Base-by-base conservation (phyloP, 2,113 vertebrate species). In the Hydrolagus affinis region DNA sequence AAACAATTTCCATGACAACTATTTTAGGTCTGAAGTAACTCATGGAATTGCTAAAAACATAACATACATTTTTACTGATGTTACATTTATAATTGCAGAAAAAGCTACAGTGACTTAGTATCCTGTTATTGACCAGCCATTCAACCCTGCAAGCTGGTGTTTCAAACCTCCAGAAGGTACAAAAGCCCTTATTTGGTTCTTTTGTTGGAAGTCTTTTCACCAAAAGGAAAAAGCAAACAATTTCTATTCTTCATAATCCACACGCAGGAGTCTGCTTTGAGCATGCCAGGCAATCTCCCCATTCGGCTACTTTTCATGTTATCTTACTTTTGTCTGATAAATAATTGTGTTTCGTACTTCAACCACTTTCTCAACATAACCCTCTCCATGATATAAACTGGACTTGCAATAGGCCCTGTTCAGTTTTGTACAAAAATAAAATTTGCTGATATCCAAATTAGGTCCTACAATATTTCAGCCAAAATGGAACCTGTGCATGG, bases 341-440 rank as follows among this genome's bases (percentile, higher is more conserved):
- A 80, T 80, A 21, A 80, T 28, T 66, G 4, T 23, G 15, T 30
- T 75, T 30, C 28, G 32, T 19, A 59, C 57, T 78, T n/a, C 56
- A 78, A 8, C 57, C 60, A 25, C n/a, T 62, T 78, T 30, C 62
- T 66, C 62, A 83, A 83, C 62, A 21, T 28, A 68, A 83, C 66
- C 60, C 62, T 83, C 25, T 28, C 30, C 60, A 25, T 30, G 66
- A 62, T 28, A 83, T 83, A 83, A 75, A 83, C 30, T 83, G 66
- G 10, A 83, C 14, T 8, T 10, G 25, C 32, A 83, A 83, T 32
- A 28, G 21, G 14, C 62, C 25, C 17, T 21, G 64, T 30, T 66
- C 28, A 83, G 78, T 68, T 32, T 68, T 44, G 44, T 28, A 83
- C 57, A 2, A 25, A 62, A 78, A 17, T 78, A 12, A 78, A 62